phyloP scores from a whole-genome alignment of 2,797 vertebrate genomes.

The Girardinus metallicus region DNA sequence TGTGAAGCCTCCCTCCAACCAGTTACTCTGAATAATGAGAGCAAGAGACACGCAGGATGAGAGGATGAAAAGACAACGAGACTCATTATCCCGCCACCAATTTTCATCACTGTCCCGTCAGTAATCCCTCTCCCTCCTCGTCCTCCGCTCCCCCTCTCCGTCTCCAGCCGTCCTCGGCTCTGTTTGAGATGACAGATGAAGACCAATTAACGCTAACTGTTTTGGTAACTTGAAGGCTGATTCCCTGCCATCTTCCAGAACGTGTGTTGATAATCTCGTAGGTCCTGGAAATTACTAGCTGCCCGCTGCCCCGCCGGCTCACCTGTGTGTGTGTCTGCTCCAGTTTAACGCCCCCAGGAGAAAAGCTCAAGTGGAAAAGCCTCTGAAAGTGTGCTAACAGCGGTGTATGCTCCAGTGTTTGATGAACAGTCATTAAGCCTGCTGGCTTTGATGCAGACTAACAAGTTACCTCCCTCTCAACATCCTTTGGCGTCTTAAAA shows the following conservation, averaged over 20 bases:
- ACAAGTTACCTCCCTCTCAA: constrained; percentile 49
- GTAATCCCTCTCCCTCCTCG: constrained; percentile 48
- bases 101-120: constrained; percentile 82
- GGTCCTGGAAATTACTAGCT: constrained; percentile 49
- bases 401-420: constrained; percentile 35
- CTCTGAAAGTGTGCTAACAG: constrained; percentile 15
- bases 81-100: constrained; percentile 82
- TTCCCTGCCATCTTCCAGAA: constrained; percentile 60
- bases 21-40: constrained; percentile 80
- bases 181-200: constrained; percentile 78
- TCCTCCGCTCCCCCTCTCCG: constrained; percentile 16
- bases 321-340: constrained; percentile 25
- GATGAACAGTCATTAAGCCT: constrained; percentile 52
- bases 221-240: constrained; percentile 69
- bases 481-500: constrained; percentile 29
- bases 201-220: constrained; percentile 75
- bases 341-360: constrained; percentile 9
- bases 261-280: constrained; percentile 67
- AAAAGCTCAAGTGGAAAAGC: neutral
- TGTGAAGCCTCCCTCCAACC: constrained; percentile 77
- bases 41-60: constrained; percentile 55
- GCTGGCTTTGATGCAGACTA: constrained; percentile 44
- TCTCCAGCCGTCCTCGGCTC: constrained; percentile 55
- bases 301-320: constrained; percentile 31
- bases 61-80: constrained; percentile 74